Conservation (phyloP, 2,113 vertebrate species). For the Gnathonemus longibarbis region DNA sequence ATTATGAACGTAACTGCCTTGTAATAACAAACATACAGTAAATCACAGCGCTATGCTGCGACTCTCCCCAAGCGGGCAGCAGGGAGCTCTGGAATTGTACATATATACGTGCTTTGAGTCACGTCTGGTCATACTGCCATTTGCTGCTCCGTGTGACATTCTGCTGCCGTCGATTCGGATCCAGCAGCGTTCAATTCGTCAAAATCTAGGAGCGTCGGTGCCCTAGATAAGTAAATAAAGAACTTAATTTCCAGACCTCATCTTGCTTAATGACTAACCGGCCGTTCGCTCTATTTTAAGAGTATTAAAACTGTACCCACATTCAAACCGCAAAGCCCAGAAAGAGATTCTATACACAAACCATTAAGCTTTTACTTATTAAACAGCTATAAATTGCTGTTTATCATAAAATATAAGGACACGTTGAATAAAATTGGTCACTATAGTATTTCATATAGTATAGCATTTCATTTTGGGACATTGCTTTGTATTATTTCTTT, state of each 20-base stretch:
- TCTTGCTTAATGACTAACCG: not conserved
- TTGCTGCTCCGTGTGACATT: not conserved
- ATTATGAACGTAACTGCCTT: not conserved
- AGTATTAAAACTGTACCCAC: not conserved
- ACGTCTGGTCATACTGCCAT: not conserved
- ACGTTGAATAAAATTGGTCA: not conserved
- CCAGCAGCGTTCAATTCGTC: not conserved
- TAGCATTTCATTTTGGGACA: not conserved
- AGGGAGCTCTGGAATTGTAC: not conserved
- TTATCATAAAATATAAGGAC: not conserved
- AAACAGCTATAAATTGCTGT: not conserved
- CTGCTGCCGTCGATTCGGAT: not conserved
- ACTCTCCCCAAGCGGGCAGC: not conserved
- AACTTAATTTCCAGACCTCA: not conserved
- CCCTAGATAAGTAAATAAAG: not conserved
- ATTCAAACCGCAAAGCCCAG: not conserved
- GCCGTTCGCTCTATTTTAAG: not conserved
- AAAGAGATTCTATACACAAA: not conserved
- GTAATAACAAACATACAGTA: not conserved
- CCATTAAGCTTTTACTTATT: not conserved
- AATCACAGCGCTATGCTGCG: not conserved
- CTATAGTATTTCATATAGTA: not conserved
- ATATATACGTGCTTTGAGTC: not conserved
- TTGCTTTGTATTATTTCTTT: not conserved
- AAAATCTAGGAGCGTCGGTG: not conserved